Base-by-base conservation (phyloP, 2,797 vertebrate species). In the Pseudocheirus occidentalis region DNA sequence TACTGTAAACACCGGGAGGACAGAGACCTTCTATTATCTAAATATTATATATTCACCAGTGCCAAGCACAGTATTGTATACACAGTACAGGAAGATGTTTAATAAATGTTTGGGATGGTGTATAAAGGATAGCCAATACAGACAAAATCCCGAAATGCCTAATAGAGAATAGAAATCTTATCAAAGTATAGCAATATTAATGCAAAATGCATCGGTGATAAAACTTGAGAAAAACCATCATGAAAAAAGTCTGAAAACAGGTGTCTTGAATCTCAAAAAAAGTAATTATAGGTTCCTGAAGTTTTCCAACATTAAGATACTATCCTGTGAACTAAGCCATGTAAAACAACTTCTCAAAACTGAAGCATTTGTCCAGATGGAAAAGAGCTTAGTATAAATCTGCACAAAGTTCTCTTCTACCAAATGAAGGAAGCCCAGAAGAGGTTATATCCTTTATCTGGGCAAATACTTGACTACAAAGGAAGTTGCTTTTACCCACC, bases 341-440 rank as follows among this genome's bases (percentile, higher is more conserved):
- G 95, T 92, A 95, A 97, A 96, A 97, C 73, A 96, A 90, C 90
- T 96, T 52, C 58, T 94, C 93, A 94, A 91, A 95, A 97, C 93
- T 40, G 27, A 91, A 91, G 89, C 93, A 95, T 40, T 73, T 66
- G 55, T 87, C 46, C 46, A 53, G 55, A 46, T 59, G 55, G 46
- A 50, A 94, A 93, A 95, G n/a, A 29, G 28, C 24, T 91, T 94
- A 94, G 59, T 62, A 55, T 91, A 93, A 95, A 95, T 95, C 90
- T 93, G 31, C 46, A 81, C 57, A 91, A 92, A 40, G 90, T 31
- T 57, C 73, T 56, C 95, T 21, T 31, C 50, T 34, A 62, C 95
- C 96, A 97, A 89, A 91, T 59, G 93, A 53, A 92, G 94, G 95
- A 97, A 94, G n/a, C 11, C 94, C 55, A 94, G 62, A 94, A 94